Evolutionary conservation across 2,888 invertebrate species (phyloP), one percentile per base, ranked within the genome.

Genomic region (Calephelis perditalis): DNA sequence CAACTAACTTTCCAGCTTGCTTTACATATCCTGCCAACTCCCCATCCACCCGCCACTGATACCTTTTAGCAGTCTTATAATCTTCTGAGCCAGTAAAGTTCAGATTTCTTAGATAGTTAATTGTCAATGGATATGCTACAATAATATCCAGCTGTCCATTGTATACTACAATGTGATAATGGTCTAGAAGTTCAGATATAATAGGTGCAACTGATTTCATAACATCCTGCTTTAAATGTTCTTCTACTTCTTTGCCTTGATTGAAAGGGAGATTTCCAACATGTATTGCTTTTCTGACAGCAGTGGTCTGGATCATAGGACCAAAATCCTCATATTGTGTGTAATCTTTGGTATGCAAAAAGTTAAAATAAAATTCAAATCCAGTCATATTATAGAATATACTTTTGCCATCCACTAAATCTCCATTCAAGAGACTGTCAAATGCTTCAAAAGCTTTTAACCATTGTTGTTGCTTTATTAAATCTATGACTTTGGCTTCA

Each of bases 131-230:
- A 81, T 97, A 96, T 0, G 97, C 96, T 0, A 97, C 96, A 66
- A 98, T 97, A 11, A 98, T 95, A 78, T 98, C 98, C 67, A 98
- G 78, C 76, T 98, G 98, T 0, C 98, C 98, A 76, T 94, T 97
- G 79, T 98, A 98, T 64, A 97, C 92, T 55, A 98, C 91, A 12
- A 97, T 93, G 77, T 92, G 89, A 72, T 95, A 95, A 69, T 93
- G 82, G 46, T 93, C 88, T 0, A 96, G 76, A 0, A 97, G 82
- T 69, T 94, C 94, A 0, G 93, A 89, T 61, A 96, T 86, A 92
- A 94, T 94, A 0, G 92, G 92, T 7, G 95, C 95, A 7, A 96
- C 94, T 0, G 95, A 95, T 73, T 96, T 93, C 95, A 97, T 95
- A 0, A 97, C 91, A 79, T 98, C 98, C 49, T 90, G 83, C 66